Conservation (phyloP, 2,888 invertebrate species). For the Heliconius ismenius region DNA sequence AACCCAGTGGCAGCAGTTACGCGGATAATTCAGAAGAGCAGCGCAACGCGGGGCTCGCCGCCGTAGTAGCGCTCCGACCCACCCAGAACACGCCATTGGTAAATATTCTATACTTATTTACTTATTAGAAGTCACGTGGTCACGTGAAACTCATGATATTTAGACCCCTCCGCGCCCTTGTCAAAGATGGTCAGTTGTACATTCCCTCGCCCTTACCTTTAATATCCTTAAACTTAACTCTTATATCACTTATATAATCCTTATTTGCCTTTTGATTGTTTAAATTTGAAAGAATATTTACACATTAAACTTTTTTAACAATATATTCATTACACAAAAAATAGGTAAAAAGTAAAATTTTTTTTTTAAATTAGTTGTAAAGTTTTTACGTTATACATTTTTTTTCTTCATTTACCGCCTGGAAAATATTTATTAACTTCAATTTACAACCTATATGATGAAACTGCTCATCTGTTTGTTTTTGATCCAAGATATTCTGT, state of each 20-base stretch:
- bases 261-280: background rate
- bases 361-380: background rate
- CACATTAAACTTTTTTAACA: no score
- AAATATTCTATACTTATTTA: conserved; percentile 29
- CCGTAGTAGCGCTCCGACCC: conserved; percentile 64
- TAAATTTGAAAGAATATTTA: background rate
- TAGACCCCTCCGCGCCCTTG: no score
- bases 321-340: no score
- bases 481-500: no score
- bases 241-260: background rate
- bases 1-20: conserved; percentile 85
- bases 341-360: no score
- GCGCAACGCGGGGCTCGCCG: conserved; percentile 69
- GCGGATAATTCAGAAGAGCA: conserved; percentile 83
- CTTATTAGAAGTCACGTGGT: background rate
- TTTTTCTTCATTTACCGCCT: no score
- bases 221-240: background rate
- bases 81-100: conserved; percentile 63
- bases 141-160: no score
- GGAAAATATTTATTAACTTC: no score
- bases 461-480: no score
- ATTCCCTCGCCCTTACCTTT: background rate
- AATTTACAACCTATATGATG: no score
- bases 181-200: no score
- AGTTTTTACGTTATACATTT: no score